Evolutionary conservation across 1,140 invertebrate species (phyloP).

Genomic region (Drosophila sucinea): DNA sequence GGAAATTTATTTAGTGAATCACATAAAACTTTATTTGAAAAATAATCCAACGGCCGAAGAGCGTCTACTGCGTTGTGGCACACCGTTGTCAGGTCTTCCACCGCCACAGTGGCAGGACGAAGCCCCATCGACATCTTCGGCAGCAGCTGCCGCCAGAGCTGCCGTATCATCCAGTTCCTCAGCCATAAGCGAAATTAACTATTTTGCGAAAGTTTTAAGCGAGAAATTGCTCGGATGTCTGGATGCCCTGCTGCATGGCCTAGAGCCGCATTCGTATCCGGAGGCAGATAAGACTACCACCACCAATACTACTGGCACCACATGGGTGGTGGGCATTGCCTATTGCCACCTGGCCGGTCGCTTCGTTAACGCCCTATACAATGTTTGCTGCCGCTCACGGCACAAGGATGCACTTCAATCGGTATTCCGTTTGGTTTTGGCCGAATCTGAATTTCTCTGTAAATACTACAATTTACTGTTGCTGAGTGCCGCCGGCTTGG

Average conservation of each 20-base stretch:
- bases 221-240: slow-evolving; percentile 73
- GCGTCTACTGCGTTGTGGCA: slow-evolving; percentile 20
- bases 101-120: slow-evolving; percentile 57
- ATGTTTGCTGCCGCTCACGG: slow-evolving; percentile 75
- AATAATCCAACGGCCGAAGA: slow-evolving; percentile 73
- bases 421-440: slow-evolving; percentile 76
- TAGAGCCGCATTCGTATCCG: slow-evolving; percentile 10
- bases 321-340: slow-evolving; percentile 26
- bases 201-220: slow-evolving; percentile 80
- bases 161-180: slow-evolving; percentile 24
- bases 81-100: no score
- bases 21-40: slow-evolving; percentile 83
- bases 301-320: no score
- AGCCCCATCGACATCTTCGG: slow-evolving; percentile 74
- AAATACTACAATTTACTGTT: slow-evolving; percentile 78
- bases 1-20: slow-evolving; percentile 83
- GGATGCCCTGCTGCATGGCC: slow-evolving; percentile 35
- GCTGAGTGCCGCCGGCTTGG: slow-evolving; percentile 53
- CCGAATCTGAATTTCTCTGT: slow-evolving; percentile 78
- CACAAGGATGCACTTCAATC: slow-evolving; percentile 79
- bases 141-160: slow-evolving; percentile 68
- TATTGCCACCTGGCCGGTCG: slow-evolving; percentile 66
- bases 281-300: not conserved
- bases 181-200: slow-evolving; percentile 80
- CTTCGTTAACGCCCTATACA: slow-evolving; percentile 73